Percentiles rank a stretch among this genome's conserved stretches.
Evolutionary conservation across 2,888 invertebrate species (phyloP).

Genomic region (Pollenia griseotomentosa): DNA sequence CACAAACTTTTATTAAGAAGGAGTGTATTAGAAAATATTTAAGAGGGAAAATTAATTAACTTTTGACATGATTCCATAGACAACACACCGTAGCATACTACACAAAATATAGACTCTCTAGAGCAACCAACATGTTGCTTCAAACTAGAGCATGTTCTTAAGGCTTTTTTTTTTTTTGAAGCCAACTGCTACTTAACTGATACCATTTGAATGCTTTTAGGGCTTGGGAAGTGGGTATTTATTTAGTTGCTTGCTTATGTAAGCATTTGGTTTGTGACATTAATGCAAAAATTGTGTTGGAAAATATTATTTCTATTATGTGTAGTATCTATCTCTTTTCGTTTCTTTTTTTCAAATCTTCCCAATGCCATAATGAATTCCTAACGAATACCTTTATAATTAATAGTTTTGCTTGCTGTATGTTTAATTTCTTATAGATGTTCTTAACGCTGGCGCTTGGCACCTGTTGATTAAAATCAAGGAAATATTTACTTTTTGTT

Average conservation of each 20-base stretch:
- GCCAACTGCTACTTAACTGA: background rate
- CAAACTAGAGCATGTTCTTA: constrained; percentile 6
- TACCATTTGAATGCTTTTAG: constrained; percentile 9
- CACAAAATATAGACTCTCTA: no score
- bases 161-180: background rate
- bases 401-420: constrained; percentile 9
- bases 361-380: constrained; percentile 1
- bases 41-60: constrained; percentile 48
- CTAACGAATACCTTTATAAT: constrained; percentile 23
- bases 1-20: constrained; percentile 24
- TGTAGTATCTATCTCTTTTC: background rate
- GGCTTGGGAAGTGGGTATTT: constrained; percentile 18
- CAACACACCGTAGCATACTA: background rate
- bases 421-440: constrained; percentile 15
- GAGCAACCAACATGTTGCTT: background rate
- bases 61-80: constrained; percentile 32
- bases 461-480: constrained; percentile 42
- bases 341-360: background rate
- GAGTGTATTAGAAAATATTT: constrained; percentile 32
- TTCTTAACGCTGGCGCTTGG: constrained; percentile 42
- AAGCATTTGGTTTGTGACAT: constrained; percentile 18
- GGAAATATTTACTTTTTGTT: constrained; percentile 18
- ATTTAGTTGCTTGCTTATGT: background rate
- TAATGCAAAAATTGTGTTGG: constrained; percentile 31
- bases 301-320: background rate